Conservation (phyloP, 92 coral and sea anemone species). For the Virgularia gustaviana region DNA sequence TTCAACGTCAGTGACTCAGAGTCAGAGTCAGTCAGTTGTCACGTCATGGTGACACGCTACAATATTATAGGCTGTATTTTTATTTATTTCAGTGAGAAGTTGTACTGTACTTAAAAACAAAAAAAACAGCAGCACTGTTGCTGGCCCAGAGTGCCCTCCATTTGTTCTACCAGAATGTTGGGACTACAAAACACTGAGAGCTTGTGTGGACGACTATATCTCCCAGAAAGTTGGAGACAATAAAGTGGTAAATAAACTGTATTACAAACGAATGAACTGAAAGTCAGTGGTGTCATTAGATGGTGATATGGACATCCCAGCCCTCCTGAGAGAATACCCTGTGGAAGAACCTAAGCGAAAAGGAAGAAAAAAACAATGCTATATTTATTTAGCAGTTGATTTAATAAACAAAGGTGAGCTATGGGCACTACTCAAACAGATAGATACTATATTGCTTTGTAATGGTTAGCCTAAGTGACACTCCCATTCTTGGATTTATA, state of each 20-base stretch:
- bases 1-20: not conserved
- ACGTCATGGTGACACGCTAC: not conserved
- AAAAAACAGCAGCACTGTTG: conserved; percentile 43
- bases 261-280: conserved; percentile 23
- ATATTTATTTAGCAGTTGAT: conserved; percentile 48
- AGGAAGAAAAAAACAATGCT: conserved; percentile 13
- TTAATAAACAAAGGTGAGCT: not conserved
- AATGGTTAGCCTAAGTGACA: no score
- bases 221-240: conserved; percentile 26
- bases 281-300: conserved; percentile 11
- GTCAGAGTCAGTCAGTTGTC: not conserved
- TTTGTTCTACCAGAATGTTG: conserved; percentile 39
- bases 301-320: conserved; percentile 39
- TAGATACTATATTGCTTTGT: no score
- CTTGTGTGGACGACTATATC: conserved; percentile 43
- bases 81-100: conserved; percentile 51
- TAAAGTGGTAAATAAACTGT: conserved; percentile 24
- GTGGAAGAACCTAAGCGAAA: conserved; percentile 24
- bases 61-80: not conserved
- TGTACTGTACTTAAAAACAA: conserved; percentile 27
- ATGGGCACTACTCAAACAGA: no score
- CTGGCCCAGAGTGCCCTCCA: conserved; percentile 39
- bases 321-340: conserved; percentile 50
- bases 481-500: no score
- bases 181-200: conserved; percentile 27